These are phyloP conservation scores for Atractosteus spatula DNA, from an alignment of 2,113 vertebrate genomes.

Conservation along the genomic window DNA sequence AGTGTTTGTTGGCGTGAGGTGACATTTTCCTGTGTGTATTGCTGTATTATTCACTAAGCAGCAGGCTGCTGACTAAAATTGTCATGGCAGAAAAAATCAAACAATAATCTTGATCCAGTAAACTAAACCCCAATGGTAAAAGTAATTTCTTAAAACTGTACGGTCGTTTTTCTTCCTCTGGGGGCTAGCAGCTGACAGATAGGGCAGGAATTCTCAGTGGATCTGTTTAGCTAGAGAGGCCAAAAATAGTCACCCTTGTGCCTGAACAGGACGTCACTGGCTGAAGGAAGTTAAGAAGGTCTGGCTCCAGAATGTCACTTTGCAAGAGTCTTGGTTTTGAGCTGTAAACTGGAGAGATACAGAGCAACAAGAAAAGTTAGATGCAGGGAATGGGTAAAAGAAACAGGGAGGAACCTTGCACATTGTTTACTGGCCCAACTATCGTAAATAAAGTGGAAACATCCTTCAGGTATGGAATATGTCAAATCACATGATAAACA, in stretches of 20 bases:
- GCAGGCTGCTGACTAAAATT: too few species aligned
- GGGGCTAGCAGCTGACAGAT: not conserved
- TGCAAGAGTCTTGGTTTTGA: conserved; percentile 25
- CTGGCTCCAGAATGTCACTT: conserved; percentile 26
- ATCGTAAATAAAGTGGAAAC: too few species aligned
- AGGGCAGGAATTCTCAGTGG: conserved; percentile 22
- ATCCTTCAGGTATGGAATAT: too few species aligned
- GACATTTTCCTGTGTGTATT: too few species aligned
- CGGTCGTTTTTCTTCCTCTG: conserved; percentile 2
- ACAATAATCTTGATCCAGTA: too few species aligned
- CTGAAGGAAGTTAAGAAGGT: conserved; percentile 26
- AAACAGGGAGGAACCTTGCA: not conserved
- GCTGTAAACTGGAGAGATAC: conserved; percentile 41
- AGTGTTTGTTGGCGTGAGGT: too few species aligned
- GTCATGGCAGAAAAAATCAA: too few species aligned
- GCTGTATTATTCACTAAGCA: too few species aligned
- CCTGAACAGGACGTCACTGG: conserved; percentile 31
- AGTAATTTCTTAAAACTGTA: not conserved
- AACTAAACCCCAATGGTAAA: too few species aligned
- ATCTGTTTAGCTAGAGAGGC: conserved; percentile 28
- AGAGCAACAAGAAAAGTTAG: conserved; percentile 28
- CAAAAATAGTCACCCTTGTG: conserved; percentile 27
- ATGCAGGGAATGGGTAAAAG: not conserved
- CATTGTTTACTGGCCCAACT: too few species aligned
- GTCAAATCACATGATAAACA: too few species aligned